Conservation (phyloP, 2,113 vertebrate species). For the Montifringilla adamsi region DNA sequence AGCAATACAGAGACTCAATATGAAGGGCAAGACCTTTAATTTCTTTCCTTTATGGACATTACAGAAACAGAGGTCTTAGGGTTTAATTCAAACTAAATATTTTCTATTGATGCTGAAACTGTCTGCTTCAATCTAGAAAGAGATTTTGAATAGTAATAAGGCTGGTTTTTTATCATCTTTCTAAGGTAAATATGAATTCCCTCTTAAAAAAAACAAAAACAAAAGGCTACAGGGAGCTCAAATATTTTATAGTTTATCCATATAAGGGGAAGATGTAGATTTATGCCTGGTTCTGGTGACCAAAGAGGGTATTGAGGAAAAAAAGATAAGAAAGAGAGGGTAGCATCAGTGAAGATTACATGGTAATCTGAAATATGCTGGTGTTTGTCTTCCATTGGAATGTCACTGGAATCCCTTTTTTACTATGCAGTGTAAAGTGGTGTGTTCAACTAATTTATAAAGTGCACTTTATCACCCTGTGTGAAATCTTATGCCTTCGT, state of each 20-base stretch:
- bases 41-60: not conserved
- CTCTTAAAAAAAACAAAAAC: not conserved
- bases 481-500: not conserved
- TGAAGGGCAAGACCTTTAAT: not conserved
- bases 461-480: conserved; percentile 5
- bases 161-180: not conserved
- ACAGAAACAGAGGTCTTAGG: not conserved
- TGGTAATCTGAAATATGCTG: not conserved
- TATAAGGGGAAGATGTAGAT: not conserved
- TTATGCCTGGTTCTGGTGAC: not conserved
- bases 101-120: not conserved
- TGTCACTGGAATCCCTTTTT: not conserved
- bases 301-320: not conserved
- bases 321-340: not conserved
- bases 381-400: not conserved
- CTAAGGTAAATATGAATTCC: not conserved
- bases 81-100: conserved; percentile 14
- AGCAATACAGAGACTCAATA: not conserved
- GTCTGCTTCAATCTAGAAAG: not conserved
- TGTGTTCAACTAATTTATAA: not conserved
- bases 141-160: not conserved
- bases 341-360: not conserved
- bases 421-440: not conserved
- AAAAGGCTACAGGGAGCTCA: not conserved
- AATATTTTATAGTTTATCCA: not conserved